Conservation (phyloP, 2,888 invertebrate species). For the Apomyelois bistriatella region DNA sequence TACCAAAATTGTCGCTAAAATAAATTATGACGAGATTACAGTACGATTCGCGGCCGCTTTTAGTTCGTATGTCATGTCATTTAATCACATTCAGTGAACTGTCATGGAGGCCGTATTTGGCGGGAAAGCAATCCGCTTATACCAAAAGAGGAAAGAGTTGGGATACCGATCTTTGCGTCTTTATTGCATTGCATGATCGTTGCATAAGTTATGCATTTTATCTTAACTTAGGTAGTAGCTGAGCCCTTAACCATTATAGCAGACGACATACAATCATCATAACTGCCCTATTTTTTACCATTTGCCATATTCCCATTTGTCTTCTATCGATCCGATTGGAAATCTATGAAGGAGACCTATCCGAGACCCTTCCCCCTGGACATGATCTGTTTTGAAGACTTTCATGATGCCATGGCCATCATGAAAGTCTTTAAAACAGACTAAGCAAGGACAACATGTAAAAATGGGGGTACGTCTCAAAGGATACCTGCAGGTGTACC, state of each 20-base stretch:
- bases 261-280: no score
- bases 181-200: conserved; percentile 56
- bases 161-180: conserved; percentile 62
- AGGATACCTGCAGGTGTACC: no score
- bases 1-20: conserved; percentile 48
- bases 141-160: conserved; percentile 63
- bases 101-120: conserved; percentile 75
- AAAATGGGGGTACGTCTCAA: no score
- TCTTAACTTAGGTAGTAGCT: conserved; percentile 27
- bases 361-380: no score
- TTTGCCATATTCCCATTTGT: no score
- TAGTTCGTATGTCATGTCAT: conserved; percentile 57
- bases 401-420: no score
- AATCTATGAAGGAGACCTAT: no score
- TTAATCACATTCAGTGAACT: conserved; percentile 74
- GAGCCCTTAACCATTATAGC: neutral
- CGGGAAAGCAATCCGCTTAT: conserved; percentile 77
- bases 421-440: no score
- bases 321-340: no score
- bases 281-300: no score
- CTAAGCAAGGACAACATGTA: no score
- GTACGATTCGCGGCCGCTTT: conserved; percentile 47
- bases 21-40: conserved; percentile 15
- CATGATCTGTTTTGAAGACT: no score
- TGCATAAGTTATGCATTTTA: conserved; percentile 54